Evolutionary conservation across 1,140 invertebrate genomes (phyloP), one percentile per base, ranked within the genome.

Genomic region (Cherax quadricarinatus): DNA sequence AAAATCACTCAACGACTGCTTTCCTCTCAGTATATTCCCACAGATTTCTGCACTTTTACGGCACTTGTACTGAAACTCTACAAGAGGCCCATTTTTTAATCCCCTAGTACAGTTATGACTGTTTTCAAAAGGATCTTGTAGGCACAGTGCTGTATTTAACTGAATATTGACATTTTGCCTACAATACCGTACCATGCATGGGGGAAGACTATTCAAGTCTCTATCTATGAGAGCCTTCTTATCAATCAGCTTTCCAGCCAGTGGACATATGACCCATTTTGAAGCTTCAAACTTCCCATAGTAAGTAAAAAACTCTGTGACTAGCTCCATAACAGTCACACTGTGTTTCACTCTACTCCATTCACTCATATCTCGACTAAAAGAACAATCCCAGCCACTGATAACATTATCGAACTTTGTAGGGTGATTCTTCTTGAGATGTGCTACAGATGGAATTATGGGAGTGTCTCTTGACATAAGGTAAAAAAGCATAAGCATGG

Each of bases 111-210:
- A 95, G 93, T 97, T 97, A 89, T 96, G 95, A 89, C 94, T 95
- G 49, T 96, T 95, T 87, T 97, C 96, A 92, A 96, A 96, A 0
- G 96, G 96, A 95, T 97, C 96, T 94, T 97, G 96, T 1, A 97
- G 78, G 93, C 96, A 97, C 84, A 96, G 95, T 7, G 94, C 60
- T 21, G 94, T 90, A 14, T 95, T 94, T 9, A 95, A 91, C n/a
- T 94, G 93, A 62, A 94, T 83, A 87, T 94, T 94, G 62, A 94
- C 93, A 24, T 94, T 94, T 4, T 91, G 92, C n/a, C 75, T 86
- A 6, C 83, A 93, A 53, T 96, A 97, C 21, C 95, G 94, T 5
- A 93, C 41, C 94, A 95, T 95, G 81, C 93, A 93, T n/a, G 94
- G 78, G 14, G 95, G 95, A 18, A 96, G 94, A 24, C 90, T 94